These are phyloP conservation scores for Bovichtus variegatus DNA, from an alignment of 2,797 vertebrate genomes.

Conservation along the genomic window DNA sequence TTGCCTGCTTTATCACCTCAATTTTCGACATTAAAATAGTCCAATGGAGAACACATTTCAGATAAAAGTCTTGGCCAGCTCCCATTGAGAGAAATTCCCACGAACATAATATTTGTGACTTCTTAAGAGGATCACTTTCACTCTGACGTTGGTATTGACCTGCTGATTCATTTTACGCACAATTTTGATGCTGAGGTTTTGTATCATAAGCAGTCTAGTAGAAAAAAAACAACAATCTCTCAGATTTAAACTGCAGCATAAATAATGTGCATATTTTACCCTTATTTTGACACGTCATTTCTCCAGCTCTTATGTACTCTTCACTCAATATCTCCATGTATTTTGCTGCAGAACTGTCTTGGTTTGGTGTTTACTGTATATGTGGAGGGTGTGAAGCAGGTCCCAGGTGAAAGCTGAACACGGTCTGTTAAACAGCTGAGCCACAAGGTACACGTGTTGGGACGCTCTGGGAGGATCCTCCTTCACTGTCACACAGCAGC, in stretches of 20 bases:
- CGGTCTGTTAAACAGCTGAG: neutral
- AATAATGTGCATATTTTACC: conserved; percentile 1
- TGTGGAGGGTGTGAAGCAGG: neutral
- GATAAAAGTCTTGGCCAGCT: too few relatives aligned
- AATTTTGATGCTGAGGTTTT: neutral
- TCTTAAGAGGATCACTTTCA: neutral
- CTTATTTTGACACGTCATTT: neutral
- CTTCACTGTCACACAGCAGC: conserved; percentile 25
- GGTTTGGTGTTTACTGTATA: neutral
- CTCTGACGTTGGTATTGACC: neutral
- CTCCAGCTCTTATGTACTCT: neutral
- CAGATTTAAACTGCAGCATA: neutral
- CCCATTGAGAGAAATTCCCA: neutral
- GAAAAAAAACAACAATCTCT: neutral
- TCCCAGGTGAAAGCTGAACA: neutral
- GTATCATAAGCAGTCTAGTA: neutral
- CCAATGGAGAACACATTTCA: neutral
- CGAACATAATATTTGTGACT: neutral
- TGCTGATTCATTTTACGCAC: neutral
- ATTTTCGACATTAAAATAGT: neutral
- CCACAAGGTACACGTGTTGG: neutral
- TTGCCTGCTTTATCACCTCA: neutral
- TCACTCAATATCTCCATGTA: neutral
- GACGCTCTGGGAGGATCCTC: neutral
- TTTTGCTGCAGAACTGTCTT: neutral